These are phyloP conservation scores for Pseudochirops corinnae DNA, from an alignment of 2,797 vertebrate genomes.

Conservation along the genomic window DNA sequence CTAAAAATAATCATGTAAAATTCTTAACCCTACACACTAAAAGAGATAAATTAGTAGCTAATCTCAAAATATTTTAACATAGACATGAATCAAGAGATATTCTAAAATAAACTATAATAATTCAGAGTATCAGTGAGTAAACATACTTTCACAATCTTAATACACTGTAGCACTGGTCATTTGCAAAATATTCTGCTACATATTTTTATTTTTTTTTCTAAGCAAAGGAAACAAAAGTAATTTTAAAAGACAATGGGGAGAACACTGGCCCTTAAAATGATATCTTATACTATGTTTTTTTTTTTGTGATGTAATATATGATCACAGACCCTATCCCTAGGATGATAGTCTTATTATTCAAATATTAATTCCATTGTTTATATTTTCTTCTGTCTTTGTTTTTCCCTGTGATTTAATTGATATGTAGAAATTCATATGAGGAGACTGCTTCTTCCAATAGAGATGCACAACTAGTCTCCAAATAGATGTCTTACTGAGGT, in stretches of 20 bases:
- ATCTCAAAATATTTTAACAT: background rate
- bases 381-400: constrained; percentile 43
- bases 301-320: constrained; percentile 30
- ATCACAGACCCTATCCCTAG: background rate
- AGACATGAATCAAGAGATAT: background rate
- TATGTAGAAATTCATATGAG: background rate
- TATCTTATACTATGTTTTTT: constrained; percentile 21
- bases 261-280: constrained; percentile 34
- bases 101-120: constrained; percentile 15
- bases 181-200: constrained; percentile 27
- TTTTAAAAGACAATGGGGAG: background rate
- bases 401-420: constrained; percentile 43
- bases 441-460: background rate
- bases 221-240: constrained; percentile 34
- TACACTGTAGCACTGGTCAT: background rate
- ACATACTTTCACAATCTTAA: constrained; percentile 36
- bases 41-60: background rate
- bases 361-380: background rate
- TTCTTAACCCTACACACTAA: background rate
- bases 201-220: background rate
- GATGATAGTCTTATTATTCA: constrained; percentile 25
- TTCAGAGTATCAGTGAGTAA: background rate
- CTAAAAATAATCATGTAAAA: too few relatives aligned
- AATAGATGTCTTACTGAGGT: background rate
- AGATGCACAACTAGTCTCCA: background rate